Evolutionary conservation across 1,140 invertebrate genomes (phyloP).

Genomic region (Drosophila sturtevanti): DNA sequence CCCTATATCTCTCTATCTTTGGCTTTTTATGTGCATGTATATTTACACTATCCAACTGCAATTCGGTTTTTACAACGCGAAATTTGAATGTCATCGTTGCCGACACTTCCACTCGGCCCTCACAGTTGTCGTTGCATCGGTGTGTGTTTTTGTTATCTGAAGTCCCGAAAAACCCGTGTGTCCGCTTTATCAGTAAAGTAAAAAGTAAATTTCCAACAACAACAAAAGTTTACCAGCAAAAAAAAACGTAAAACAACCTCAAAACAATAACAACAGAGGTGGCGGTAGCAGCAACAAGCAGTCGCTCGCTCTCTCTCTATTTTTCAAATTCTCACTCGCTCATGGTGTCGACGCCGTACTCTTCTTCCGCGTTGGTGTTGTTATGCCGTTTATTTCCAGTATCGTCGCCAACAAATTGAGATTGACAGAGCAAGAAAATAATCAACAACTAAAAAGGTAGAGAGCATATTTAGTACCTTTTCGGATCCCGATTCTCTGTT

Average conservation of each 20-base stretch:
- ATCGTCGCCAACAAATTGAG: conserved; percentile 23
- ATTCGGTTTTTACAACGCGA: neutral
- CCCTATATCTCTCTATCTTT: neutral
- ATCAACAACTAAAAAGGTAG: neutral
- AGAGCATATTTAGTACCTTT: neutral
- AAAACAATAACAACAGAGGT: conserved; percentile 36
- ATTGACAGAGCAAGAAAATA: conserved; percentile 28
- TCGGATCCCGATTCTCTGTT: neutral
- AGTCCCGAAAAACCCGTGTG: conserved; percentile 26
- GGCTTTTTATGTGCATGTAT: neutral
- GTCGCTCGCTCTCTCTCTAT: neutral
- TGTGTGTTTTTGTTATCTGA: conserved; percentile 9
- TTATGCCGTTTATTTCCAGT: conserved; percentile 36
- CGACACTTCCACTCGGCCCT: neutral
- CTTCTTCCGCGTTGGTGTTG: conserved; percentile 23
- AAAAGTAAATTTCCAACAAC: conserved; percentile 3
- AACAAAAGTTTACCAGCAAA: conserved; percentile 9
- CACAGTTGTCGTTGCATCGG: neutral
- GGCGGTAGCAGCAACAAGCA: conserved; percentile 6
- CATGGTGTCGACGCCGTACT: neutral
- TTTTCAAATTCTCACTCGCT: neutral
- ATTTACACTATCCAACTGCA: conserved; percentile 3
- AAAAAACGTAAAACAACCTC: conserved; percentile 41
- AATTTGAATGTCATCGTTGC: conserved; percentile 1
- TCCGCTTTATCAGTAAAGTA: conserved; percentile 44